Base-by-base conservation (phyloP, 2,797 vertebrate species). In the Phrynocephalus forsythii region DNA sequence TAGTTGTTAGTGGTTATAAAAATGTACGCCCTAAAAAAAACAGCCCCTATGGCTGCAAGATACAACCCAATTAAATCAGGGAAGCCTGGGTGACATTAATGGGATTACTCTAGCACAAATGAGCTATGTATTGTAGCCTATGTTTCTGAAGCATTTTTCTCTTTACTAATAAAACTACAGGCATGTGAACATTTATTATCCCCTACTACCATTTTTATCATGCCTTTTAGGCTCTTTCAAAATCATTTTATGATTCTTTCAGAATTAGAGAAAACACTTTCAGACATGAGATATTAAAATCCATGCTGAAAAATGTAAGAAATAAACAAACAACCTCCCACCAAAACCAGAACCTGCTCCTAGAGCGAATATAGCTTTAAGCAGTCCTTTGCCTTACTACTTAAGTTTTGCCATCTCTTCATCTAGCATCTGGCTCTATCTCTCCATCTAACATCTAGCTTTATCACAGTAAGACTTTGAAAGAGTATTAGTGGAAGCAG, bases 51-150 rank as follows among this genome's bases (percentile, higher is more conserved):
- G 56, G 24, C 71, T 66, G 24, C 71, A 84, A 84, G 72, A 30
- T 33, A 76, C 3, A 66, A 56, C 72, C 56, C 72, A 82, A 52
- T 75, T 87, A 75, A 28, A 82, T 30, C 73, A 76, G 44, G 15
- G 10, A 52, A 82, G n/a, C n/a, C 79, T 9, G 63, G 72, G 63
- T 82, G 13, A 76, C 22, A 76, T 87, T 77, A 69, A 75, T 67
- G 63, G 63, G 38, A 82, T 77, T 52, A 68, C 5, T 33, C 63
- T 68, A 82, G 28, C 72, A 68, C 76, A 48, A 68, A 77, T 82
- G 22, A 82, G 26, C 30, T 87, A 77, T 69, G 50, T 24, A 69
- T 33, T 77, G 11, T 24, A 22, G 66, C 5, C 30, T 77, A 83
- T 77, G 9, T 87, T 50, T 56, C 44, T 16, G n/a, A 38, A 77